phyloP scores from a whole-genome alignment of 2,797 vertebrate genomes.

The Balearica regulorum region DNA sequence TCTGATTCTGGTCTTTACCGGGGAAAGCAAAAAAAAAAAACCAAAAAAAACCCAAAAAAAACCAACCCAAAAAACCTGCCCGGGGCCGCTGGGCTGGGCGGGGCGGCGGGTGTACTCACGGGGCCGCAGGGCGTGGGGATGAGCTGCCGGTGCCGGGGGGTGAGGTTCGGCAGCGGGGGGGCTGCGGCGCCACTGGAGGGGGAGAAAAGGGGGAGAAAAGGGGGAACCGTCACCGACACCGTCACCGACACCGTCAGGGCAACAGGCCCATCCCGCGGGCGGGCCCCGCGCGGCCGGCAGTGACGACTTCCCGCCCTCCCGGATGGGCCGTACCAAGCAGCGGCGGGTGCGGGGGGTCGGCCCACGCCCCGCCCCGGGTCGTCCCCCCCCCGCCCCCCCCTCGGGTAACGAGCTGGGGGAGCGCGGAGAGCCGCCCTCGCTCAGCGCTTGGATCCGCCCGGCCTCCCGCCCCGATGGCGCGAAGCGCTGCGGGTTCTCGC shows the following conservation, averaged over 20 bases:
- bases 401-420: neutral
- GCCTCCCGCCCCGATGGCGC: neutral
- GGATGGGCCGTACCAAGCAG: neutral
- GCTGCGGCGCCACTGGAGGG: conserved; percentile 41
- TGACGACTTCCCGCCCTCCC: neutral
- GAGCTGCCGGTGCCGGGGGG: conserved; percentile 81
- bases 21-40: neutral
- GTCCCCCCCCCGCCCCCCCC: too few species aligned
- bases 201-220: conserved; percentile 41
- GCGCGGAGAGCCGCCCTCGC: too few species aligned
- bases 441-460: neutral
- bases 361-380: neutral
- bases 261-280: too few species aligned
- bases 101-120: conserved; percentile 65
- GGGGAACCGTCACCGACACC: neutral
- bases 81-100: neutral
- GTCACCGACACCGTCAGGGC: too few species aligned
- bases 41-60: too few species aligned
- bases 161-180: conserved; percentile 75
- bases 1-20: neutral
- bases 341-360: neutral
- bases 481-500: neutral
- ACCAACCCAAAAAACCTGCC: neutral
- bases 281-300: too few species aligned
- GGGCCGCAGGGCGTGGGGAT: conserved; percentile 86